Base-by-base conservation (phyloP, 2,113 vertebrate species). In the Pandion haliaetus region DNA sequence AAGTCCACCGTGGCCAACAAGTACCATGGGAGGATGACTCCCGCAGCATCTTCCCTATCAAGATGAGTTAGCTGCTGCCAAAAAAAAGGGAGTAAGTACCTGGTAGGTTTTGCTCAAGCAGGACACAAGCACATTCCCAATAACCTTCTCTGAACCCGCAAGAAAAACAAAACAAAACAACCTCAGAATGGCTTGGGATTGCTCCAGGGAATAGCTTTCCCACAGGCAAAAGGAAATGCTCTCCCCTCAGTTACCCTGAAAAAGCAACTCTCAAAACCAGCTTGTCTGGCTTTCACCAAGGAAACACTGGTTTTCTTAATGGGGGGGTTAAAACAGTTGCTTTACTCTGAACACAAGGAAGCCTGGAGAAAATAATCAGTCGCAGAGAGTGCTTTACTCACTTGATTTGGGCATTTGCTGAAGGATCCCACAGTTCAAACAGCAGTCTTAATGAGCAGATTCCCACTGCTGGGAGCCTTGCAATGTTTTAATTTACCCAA, bases 121-220 rank as follows among this genome's bases (percentile, higher is more conserved):
- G 49, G 28, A 79, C 42, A 67, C 36, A 65, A 66, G 14, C 12
- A 52, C 9, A 23, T 91, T 85, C 47, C 62, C 42, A 79, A 10
- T 9, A 87, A 67, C 40, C 28, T 78, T 63, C 24, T 82, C 42
- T 23, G 34, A 79, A 87, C 14, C 5, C 7, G 2, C 12, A 58
- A 36, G 26, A 14, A 2, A 5, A 36, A 18, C 8, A 19, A 54
- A 38, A 12, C 13, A 10, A 34, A 32, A 34, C 4, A 44, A 28
- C 38, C 40, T n/a, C 57, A 19, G 44, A 84, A 72, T 2, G 19
- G 28, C 44, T 91, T 86, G 55, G 49, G 83, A 87, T 77, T 57
- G 62, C 49, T 94, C 78, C 94, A 77, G 88, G 80, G 62, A 95
- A 66, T 9, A 62, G 80, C 65, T 91, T 95, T 97, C 86, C 86